phyloP scores from a whole-genome alignment of 2,797 vertebrate species.

The Limnodromus scolopaceus region DNA sequence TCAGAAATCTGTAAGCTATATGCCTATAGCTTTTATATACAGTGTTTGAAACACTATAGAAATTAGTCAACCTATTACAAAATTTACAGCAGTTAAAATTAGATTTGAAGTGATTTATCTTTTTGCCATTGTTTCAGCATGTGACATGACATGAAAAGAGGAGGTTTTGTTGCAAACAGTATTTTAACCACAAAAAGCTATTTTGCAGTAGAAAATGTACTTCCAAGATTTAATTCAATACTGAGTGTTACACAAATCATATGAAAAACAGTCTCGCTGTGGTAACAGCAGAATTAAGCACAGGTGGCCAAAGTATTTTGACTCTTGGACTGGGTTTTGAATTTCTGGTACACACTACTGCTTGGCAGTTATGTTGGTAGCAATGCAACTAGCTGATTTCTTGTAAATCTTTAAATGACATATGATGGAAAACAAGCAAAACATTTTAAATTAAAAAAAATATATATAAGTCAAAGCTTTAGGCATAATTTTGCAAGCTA shows the following conservation, averaged over 20 bases:
- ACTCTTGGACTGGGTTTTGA: not conserved
- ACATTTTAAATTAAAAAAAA: not conserved
- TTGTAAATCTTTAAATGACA: not conserved
- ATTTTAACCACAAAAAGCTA: constrained; percentile 25
- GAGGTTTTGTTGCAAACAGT: constrained; percentile 1
- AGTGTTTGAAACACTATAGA: not conserved
- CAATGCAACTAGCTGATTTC: not conserved
- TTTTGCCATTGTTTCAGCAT: constrained; percentile 33
- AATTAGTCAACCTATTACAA: not conserved
- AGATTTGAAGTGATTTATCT: not conserved
- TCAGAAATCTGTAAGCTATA: not conserved
- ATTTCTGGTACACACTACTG: not conserved
- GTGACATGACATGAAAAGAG: not conserved
- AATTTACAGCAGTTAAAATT: constrained; percentile 3
- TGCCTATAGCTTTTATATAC: not conserved
- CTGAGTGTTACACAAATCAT: not conserved
- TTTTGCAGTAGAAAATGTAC: constrained; percentile 42
- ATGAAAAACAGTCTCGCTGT: not conserved
- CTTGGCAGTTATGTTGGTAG: not conserved
- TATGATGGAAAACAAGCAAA: not conserved
- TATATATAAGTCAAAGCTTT: not conserved
- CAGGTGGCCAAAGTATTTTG: constrained; percentile 34
- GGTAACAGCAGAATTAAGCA: constrained; percentile 40
- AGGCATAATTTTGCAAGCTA: not conserved
- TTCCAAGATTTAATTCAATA: constrained; percentile 50